Evolutionary conservation across 2,797 vertebrate genomes (phyloP).

Genomic region (Percopsis omiscomaycus): DNA sequence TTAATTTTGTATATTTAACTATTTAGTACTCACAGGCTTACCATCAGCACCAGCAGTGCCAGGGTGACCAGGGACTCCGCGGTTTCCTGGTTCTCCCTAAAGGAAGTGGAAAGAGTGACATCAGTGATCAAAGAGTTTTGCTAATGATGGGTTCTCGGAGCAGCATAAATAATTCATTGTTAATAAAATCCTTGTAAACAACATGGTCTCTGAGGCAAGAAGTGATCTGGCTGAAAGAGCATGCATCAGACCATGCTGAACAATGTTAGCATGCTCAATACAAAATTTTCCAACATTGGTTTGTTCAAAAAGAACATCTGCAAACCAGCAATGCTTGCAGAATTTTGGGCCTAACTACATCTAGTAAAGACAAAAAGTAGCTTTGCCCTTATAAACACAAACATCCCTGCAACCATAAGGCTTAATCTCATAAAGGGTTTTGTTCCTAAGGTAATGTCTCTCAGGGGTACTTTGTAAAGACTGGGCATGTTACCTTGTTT

Average conservation of each 20-base stretch:
- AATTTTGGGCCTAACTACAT: slow-evolving; percentile 56
- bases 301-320: slow-evolving; percentile 56
- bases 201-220: neutral
- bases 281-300: slow-evolving; percentile 27
- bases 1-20: slow-evolving; percentile 85
- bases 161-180: slow-evolving; percentile 9
- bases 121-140: neutral
- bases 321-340: slow-evolving; percentile 40
- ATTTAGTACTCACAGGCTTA: slow-evolving; percentile 99
- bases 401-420: slow-evolving; percentile 44
- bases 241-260: slow-evolving; percentile 30
- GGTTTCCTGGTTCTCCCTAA: slow-evolving; percentile 86
- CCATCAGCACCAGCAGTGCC: slow-evolving; percentile 97
- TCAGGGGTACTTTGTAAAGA: slow-evolving; percentile 34
- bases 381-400: slow-evolving; percentile 68
- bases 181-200: slow-evolving; percentile 21
- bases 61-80: slow-evolving; percentile 84
- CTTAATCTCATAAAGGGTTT: slow-evolving; percentile 38
- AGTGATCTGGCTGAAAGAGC: slow-evolving; percentile 34
- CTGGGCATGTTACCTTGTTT: slow-evolving; percentile 26
- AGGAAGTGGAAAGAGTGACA: slow-evolving; percentile 22
- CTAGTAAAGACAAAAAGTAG: slow-evolving; percentile 46
- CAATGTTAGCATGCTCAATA: slow-evolving; percentile 23
- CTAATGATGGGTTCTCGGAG: neutral
- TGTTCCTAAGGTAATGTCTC: slow-evolving; percentile 36